A percentile compares a stretch with the other conserved stretches of the same genome.
These are phyloP conservation scores for Cavia porcellus DNA, from an alignment of 2,113 vertebrate species.

Conservation along the genomic window DNA sequence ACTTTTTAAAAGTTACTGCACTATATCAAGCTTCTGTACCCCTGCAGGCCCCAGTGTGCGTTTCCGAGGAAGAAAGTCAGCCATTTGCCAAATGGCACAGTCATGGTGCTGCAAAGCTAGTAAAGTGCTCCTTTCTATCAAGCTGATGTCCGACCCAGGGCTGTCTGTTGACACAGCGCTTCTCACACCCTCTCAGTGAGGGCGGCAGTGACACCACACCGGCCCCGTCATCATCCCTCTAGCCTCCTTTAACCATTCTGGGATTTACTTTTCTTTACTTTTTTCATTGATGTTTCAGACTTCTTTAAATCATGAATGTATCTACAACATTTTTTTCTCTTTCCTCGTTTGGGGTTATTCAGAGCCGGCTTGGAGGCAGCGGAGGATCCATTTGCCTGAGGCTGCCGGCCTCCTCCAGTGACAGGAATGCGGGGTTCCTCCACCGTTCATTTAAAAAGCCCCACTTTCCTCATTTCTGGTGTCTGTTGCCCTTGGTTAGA, in stretches of 20 bases:
- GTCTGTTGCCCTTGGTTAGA: background rate
- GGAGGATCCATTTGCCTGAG: background rate
- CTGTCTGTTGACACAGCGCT: background rate
- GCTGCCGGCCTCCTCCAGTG: background rate
- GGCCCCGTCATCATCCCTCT: background rate
- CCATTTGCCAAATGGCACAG: background rate
- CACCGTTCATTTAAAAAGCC: slow-evolving; percentile 1
- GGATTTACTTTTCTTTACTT: background rate
- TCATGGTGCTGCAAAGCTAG: background rate
- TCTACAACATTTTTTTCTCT: background rate
- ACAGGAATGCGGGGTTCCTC: background rate
- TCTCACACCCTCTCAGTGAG: too few relatives aligned
- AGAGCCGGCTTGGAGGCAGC: background rate
- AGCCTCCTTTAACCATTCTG: background rate
- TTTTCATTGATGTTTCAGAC: background rate
- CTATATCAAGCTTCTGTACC: background rate
- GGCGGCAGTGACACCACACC: too few relatives aligned
- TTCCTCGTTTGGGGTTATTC: background rate
- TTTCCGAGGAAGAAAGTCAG: background rate
- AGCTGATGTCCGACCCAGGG: background rate
- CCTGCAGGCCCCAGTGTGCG: background rate
- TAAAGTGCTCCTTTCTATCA: background rate
- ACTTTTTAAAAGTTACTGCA: background rate
- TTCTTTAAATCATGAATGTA: background rate
- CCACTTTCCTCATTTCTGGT: background rate